These are phyloP conservation scores for Lasius fuliginosus DNA, from an alignment of 2,888 invertebrate genomes.

Conservation along the genomic window DNA sequence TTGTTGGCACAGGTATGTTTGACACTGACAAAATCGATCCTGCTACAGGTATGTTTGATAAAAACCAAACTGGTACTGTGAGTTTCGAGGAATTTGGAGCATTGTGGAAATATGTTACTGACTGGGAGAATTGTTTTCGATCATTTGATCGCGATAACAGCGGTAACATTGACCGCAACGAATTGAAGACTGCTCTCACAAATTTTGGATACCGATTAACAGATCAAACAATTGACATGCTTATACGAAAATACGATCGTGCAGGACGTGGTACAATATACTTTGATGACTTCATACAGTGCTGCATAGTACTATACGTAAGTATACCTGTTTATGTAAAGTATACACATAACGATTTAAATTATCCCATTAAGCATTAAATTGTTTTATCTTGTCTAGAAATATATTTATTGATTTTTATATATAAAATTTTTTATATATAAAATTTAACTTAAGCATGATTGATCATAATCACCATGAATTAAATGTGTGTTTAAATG, in stretches of 20 bases:
- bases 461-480: conserved; percentile 19
- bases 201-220: conserved; percentile 96
- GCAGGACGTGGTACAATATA: conserved; percentile 96
- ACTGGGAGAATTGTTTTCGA: conserved; percentile 98
- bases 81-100: conserved; percentile 98
- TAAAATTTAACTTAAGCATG: background rate
- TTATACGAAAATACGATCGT: conserved; percentile 97
- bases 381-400: background rate
- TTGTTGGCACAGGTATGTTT: conserved; percentile 84
- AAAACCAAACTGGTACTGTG: conserved; percentile 95
- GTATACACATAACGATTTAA: conserved; percentile 15
- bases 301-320: conserved; percentile 97
- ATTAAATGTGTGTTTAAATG: conserved; percentile 29
- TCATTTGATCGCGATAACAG: conserved; percentile 97
- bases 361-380: conserved; percentile 24
- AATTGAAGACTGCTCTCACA: conserved; percentile 95
- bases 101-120: conserved; percentile 99
- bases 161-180: conserved; percentile 96
- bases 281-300: conserved; percentile 99
- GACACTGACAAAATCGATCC: conserved; percentile 83
- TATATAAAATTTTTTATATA: background rate
- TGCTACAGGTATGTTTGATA: conserved; percentile 95
- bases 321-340: conserved; percentile 86
- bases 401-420: conserved; percentile 31
- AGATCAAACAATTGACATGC: conserved; percentile 92